A percentile compares a stretch with the other conserved stretches of the same genome.
Conservation (phyloP, 35 echinoderm and acorn worm species). For the Ophiothrix spiculata region DNA sequence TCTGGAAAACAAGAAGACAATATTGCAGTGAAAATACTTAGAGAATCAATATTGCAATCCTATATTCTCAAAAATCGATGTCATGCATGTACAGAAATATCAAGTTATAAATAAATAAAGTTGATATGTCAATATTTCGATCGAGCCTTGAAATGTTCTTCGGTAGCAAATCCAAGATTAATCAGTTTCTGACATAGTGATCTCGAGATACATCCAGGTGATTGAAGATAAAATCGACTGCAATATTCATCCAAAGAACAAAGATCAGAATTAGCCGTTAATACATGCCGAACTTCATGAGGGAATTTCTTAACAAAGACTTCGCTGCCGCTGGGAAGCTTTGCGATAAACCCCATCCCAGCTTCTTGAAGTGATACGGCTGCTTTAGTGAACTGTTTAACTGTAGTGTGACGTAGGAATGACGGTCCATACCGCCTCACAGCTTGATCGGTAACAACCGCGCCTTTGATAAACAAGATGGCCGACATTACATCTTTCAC, state of each 20-base stretch:
- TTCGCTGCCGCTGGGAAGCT: not conserved
- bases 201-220: not conserved
- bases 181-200: not conserved
- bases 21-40: too few species aligned
- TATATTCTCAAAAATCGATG: too few species aligned
- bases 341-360: not conserved
- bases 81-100: too few species aligned
- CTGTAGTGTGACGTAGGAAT: not conserved
- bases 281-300: not conserved
- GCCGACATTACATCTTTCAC: not conserved
- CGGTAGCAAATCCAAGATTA: not conserved
- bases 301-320: slow-evolving; percentile 1
- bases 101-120: too few species aligned
- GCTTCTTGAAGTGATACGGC: not conserved
- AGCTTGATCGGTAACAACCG: not conserved
- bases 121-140: too few species aligned
- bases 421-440: not conserved
- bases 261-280: not conserved
- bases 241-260: not conserved
- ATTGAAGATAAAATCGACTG: not conserved
- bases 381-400: not conserved
- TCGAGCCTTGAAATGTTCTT: not conserved
- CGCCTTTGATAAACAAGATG: not conserved
- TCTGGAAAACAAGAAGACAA: too few species aligned
- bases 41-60: too few species aligned